Percentiles rank a stretch among this genome's conserved stretches.
These are phyloP conservation scores for Carpatolechia fugitivella DNA, from an alignment of 2,888 invertebrate genomes.

Conservation along the genomic window DNA sequence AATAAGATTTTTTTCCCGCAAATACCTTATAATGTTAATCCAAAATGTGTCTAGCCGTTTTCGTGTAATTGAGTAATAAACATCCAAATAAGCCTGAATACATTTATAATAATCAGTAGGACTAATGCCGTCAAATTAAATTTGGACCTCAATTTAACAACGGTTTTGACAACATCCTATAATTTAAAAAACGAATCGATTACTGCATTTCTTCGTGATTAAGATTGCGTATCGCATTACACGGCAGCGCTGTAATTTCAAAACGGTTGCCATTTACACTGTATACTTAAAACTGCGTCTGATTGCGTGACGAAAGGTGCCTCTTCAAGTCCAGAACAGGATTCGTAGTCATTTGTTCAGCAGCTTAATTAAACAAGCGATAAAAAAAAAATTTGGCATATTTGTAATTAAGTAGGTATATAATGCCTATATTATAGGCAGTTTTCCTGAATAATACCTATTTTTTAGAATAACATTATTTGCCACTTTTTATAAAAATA, in stretches of 20 bases:
- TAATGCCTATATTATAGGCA: too few species aligned
- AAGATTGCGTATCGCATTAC: not conserved
- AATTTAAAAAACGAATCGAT: not conserved
- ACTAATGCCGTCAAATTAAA: not conserved
- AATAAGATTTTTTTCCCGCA: too few species aligned
- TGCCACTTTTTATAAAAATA: too few species aligned
- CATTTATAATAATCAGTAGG: too few species aligned
- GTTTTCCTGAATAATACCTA: too few species aligned
- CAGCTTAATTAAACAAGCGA: not conserved
- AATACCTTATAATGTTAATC: too few species aligned
- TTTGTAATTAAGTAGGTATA: too few species aligned
- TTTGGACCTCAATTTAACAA: not conserved
- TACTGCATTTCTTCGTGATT: not conserved
- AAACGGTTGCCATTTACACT: conserved; percentile 10
- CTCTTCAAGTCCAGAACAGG: not conserved
- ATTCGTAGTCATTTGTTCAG: not conserved
- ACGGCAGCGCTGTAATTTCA: conserved; percentile 8
- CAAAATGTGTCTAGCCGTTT: too few species aligned
- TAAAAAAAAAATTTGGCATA: too few species aligned
- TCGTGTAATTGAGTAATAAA: too few species aligned
- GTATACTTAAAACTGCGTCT: conserved; percentile 4
- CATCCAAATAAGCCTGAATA: too few species aligned
- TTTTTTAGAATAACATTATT: too few species aligned
- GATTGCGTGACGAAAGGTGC: conserved; percentile 7
- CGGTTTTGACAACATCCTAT: not conserved